Base-by-base conservation (phyloP, 2,113 vertebrate genomes). In the Chlamydotis undulata region DNA sequence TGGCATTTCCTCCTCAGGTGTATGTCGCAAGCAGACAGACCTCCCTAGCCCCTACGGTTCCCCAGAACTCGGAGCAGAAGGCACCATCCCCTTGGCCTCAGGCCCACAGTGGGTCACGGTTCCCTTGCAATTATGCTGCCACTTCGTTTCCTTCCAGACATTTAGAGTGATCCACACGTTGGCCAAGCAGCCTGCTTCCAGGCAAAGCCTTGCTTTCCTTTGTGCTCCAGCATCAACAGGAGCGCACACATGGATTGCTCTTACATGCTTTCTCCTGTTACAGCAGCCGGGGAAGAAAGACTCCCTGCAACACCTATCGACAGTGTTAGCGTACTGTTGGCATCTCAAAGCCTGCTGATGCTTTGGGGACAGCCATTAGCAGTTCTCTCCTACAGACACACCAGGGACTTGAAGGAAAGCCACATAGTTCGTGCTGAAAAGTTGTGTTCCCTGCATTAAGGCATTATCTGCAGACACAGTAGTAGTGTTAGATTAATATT, bases 21-120 rank as follows among this genome's bases (percentile, higher is more conserved):
- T 5, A 9, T 18, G 19, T 9, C 7, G 5, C 39, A 74, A 61
- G 45, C 4, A 2, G 53, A 15, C 2, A 63, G 71, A 73, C 18
- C 8, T 37, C n/a, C 70, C 35, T n/a, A 29, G 25, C 8, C 23
- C 18, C 33, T 28, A 2, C 6, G 21, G 9, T 10, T 55, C 37
- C 26, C 5, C 69, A 65, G 39, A 47, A 39, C 69, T 53, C 60
- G 23, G 56, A 78, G 65, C 61, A 75, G 12, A 67, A 19, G 43
- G 11, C 7, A 55, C 33, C 41, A 47, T 7, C 6, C 41, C 47
- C 24, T 64, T 0, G 0, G 6, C 16, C 25, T 47, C 39, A 53
- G 29, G 35, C 18, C 52, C 25, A 7, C 0, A 0, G 26, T 28
- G 7, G 9, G 25, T 71, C 81, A 29, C 2, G 2, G 22, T 24